Evolutionary conservation across 2,797 vertebrate species (phyloP), one percentile per base, ranked within the genome.

Genomic region (Amniataba percoides): DNA sequence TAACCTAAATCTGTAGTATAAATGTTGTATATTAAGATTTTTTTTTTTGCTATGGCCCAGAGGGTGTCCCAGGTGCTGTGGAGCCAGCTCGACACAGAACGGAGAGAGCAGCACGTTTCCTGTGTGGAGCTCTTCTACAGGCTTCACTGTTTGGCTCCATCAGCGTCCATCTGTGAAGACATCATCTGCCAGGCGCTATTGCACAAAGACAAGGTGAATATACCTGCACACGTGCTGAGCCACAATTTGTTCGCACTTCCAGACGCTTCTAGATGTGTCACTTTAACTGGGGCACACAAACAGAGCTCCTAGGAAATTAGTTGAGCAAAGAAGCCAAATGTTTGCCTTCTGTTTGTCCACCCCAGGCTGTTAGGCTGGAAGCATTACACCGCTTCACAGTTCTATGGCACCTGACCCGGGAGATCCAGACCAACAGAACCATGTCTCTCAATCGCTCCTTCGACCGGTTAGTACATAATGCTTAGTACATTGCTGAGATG

Each of bases 391-490:
- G 98, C 55, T 99, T 99, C 80, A 98, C 98, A 1, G 94, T 99
- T 70, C 95, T 99, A 77, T 99, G 98, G 98, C 98, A 99, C 90
- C 95, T 99, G 91, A 99, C 97, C 1, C 92, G 98, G 64, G 98
- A 99, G 88, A 96, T 97, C 84, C 97, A 99, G 78, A 94, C 93
- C 84, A 97, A 93, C 90, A 96, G 97, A 76, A 96, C 96, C 77
- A 94, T 96, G 9, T 98, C 97, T 48, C 96, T 96, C 80, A 97
- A 94, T 80, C 97, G 97, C 65, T 98, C 97, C 27, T 99, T 99
- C 73, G 98, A 99, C 67, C 96, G 97, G 98, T 99, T 81, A 93
- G 93, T 89, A 67, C 34, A 34, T 21, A n/a, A 21, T 55, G 7
- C 9, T 55, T n/a, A 5, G 31, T n/a, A 36, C 11, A 1, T 19